Conservation (phyloP, 2,113 vertebrate species). For the Polypterus bichir region DNA sequence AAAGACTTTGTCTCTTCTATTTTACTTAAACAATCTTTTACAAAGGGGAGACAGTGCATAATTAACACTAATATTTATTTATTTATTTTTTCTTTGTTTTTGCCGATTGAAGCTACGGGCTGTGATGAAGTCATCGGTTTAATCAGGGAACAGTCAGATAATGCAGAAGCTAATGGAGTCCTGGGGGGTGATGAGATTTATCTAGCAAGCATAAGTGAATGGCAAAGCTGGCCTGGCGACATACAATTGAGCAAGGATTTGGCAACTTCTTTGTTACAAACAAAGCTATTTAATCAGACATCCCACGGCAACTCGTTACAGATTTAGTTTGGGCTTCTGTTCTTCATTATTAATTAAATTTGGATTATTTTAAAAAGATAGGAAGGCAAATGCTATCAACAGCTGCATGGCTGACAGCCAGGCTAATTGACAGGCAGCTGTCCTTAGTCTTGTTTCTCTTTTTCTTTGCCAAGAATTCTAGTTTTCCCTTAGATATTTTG, state of each 20-base stretch:
- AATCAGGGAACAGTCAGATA: conserved; percentile 34
- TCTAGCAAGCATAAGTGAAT: conserved; percentile 28
- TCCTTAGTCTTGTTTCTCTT: conserved; percentile 11
- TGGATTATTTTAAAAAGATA: conserved; percentile 48
- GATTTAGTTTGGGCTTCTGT: conserved; percentile 44
- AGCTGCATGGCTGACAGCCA: conserved; percentile 35
- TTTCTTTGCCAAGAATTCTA: too few species aligned
- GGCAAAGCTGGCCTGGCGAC: conserved; percentile 25
- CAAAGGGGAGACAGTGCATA: conserved; percentile 6
- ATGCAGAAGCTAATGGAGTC: conserved; percentile 26
- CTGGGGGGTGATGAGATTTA: conserved; percentile 39
- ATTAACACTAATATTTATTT: conserved; percentile 9
- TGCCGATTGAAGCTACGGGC: conserved; percentile 34
- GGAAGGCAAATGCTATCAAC: conserved; percentile 37
- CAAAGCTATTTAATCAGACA: conserved; percentile 51
- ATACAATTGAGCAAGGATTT: conserved; percentile 38
- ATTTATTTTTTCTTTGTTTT: conserved; percentile 21
- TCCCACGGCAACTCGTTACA: conserved; percentile 58
- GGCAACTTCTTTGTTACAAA: conserved; percentile 55
- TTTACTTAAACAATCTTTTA: neutral
- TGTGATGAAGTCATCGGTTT: conserved; percentile 40
- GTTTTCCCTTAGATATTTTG: too few species aligned
- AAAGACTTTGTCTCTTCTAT: too few species aligned
- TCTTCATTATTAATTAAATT: conserved; percentile 53
- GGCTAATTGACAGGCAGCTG: conserved; percentile 31